phyloP scores from a whole-genome alignment of 2,888 invertebrate species.

The Torymus auratus region DNA sequence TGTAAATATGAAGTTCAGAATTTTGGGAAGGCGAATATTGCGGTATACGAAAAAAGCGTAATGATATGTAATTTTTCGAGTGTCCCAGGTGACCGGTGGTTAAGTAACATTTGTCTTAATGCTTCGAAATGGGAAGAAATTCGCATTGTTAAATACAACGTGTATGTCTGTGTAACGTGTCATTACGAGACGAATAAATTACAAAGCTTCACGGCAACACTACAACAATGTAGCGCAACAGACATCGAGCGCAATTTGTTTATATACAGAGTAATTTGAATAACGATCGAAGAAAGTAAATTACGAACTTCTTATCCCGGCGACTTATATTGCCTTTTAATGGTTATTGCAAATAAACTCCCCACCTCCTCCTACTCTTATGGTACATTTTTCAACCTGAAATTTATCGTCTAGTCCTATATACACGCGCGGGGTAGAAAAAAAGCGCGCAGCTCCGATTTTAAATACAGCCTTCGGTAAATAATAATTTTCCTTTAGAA shows the following conservation, averaged over 20 bases:
- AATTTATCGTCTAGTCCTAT: slow-evolving; percentile 39
- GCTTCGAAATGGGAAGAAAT: too few relatives aligned
- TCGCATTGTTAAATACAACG: neutral
- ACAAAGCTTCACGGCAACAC: neutral
- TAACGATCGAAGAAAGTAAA: slow-evolving; percentile 42
- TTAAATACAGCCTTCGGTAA: slow-evolving; percentile 40
- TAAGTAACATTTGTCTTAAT: too few relatives aligned
- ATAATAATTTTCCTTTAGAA: slow-evolving; percentile 45
- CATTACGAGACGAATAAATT: slow-evolving; percentile 34
- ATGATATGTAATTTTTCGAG: too few relatives aligned
- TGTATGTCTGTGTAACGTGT: neutral
- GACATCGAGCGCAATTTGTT: slow-evolving; percentile 20
- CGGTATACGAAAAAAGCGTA: too few relatives aligned
- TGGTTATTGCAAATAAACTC: slow-evolving; percentile 46
- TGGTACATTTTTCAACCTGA: slow-evolving; percentile 28
- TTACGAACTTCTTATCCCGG: slow-evolving; percentile 29
- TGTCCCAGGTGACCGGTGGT: neutral
- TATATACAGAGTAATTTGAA: slow-evolving; percentile 29
- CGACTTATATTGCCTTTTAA: slow-evolving; percentile 47
- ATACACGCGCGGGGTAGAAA: too few relatives aligned
- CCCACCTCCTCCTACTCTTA: too few relatives aligned
- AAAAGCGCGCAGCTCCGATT: neutral
- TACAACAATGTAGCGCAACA: neutral
- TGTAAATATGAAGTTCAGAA: too few relatives aligned
- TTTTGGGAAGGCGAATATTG: too few relatives aligned